Evolutionary conservation across 2,113 vertebrate species (phyloP).

Genomic region (Odocoileus virginianus): DNA sequence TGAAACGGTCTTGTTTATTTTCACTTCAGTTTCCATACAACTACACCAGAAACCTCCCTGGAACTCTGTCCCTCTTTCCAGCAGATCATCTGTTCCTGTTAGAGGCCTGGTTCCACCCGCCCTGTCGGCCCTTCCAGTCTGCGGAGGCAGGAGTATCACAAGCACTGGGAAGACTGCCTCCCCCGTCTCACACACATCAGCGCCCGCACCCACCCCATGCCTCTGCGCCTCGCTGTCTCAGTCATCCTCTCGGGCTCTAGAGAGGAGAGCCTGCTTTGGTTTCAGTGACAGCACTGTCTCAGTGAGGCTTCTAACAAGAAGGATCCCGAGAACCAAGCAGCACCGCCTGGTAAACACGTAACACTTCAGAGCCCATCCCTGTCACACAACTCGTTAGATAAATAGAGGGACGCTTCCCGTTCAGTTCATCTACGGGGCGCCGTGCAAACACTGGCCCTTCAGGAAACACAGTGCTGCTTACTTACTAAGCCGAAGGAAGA

Average conservation of each 20-base stretch:
- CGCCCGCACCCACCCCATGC: accelerated
- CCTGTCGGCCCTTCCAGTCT: not conserved
- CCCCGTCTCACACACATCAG: accelerated
- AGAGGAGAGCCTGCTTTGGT: not conserved
- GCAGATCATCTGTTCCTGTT: not conserved
- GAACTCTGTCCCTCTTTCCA: not conserved
- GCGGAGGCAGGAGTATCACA: not conserved
- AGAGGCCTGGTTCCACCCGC: not conserved
- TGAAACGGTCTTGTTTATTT: not conserved
- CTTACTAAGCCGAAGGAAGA: not conserved
- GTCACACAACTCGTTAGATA: accelerated
- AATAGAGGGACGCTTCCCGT: accelerated
- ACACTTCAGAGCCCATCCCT: not conserved
- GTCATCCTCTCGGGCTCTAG: not conserved
- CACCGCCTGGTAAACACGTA: not conserved
- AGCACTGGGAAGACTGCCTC: not conserved
- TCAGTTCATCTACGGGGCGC: accelerated
- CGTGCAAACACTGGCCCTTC: not conserved
- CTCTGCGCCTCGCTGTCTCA: accelerated
- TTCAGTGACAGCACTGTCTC: not conserved
- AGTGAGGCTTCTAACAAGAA: not conserved
- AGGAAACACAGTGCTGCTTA: not conserved
- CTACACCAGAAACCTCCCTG: not conserved
- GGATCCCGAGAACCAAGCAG: not conserved
- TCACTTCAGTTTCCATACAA: not conserved